Conservation (phyloP, 1,140 invertebrate species). For the Heliconius hermathena region DNA sequence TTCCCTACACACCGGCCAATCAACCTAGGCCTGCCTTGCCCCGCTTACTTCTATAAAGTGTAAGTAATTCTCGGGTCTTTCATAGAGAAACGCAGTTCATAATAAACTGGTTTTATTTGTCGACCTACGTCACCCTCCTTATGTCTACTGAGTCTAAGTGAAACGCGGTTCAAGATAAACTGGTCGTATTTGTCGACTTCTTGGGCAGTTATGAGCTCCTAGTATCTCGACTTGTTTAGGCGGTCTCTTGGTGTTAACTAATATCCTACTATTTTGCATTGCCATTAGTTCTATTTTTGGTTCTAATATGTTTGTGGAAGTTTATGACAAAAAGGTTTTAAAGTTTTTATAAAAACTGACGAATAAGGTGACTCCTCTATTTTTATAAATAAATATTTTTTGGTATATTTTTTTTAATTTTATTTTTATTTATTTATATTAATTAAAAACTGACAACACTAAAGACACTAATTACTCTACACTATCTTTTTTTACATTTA, state of each 20-base stretch:
- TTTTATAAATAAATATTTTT: neutral
- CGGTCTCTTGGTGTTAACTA: conserved; percentile 53
- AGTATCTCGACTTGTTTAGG: conserved; percentile 58
- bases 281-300: neutral
- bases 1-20: conserved; percentile 72
- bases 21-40: conserved; percentile 61
- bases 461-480: too few relatives aligned
- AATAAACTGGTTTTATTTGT: conserved; percentile 46
- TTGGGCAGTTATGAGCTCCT: conserved; percentile 56
- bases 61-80: conserved; percentile 35
- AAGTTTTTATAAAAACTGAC: neutral
- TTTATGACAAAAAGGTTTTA: neutral
- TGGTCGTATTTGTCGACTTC: conserved; percentile 51
- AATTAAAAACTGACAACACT: too few relatives aligned
- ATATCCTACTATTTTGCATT: conserved; percentile 19
- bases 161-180: conserved; percentile 38
- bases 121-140: conserved; percentile 36
- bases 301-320: neutral
- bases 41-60: conserved; percentile 45
- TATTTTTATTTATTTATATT: too few relatives aligned
- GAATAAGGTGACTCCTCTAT: neutral
- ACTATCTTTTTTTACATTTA: too few relatives aligned
- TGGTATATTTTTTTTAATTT: too few relatives aligned
- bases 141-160: too few relatives aligned
- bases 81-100: conserved; percentile 47